Percentiles rank a stretch among this genome's conserved stretches.
These are phyloP conservation scores for Penaeus vannamei DNA, from an alignment of 1,140 invertebrate genomes.

Conservation along the genomic window DNA sequence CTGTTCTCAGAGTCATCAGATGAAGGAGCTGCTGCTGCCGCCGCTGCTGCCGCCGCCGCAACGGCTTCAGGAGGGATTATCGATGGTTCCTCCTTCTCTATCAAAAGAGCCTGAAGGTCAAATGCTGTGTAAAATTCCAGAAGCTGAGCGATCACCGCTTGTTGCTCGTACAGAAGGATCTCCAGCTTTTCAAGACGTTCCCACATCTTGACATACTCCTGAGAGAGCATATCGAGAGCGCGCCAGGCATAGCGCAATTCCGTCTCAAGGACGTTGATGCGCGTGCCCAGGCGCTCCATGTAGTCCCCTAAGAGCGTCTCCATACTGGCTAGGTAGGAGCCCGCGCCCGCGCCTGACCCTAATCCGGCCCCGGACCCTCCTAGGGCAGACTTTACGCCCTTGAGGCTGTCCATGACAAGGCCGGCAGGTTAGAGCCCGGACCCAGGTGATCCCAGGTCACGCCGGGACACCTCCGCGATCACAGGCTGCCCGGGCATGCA, in stretches of 20 bases:
- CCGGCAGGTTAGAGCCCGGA: constrained; percentile 47
- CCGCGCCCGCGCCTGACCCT: constrained; percentile 43
- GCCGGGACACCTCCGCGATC: constrained; percentile 39
- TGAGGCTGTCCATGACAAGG: constrained; percentile 57
- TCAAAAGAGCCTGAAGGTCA: constrained; percentile 64
- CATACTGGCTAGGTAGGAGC: constrained; percentile 66
- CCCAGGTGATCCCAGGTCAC: constrained; percentile 59
- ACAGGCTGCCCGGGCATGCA: constrained; percentile 48
- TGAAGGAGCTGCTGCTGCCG: constrained; percentile 31
- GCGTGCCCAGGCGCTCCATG: constrained; percentile 89
- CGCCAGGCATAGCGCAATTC: constrained; percentile 93
- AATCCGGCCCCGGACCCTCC: constrained; percentile 57
- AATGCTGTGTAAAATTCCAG: constrained; percentile 81
- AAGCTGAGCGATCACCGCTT: constrained; percentile 90
- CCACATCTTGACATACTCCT: constrained; percentile 96
- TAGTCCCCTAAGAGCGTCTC: constrained; percentile 81
- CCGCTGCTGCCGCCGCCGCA: constrained; percentile 2
- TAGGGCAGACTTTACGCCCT: constrained; percentile 63
- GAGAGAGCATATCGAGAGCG: constrained; percentile 88
- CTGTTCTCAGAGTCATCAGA: constrained; percentile 70
- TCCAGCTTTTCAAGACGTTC: constrained; percentile 92
- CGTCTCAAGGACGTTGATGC: constrained; percentile 88
- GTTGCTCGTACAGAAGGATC: constrained; percentile 88
- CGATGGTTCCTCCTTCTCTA: constrained; percentile 70
- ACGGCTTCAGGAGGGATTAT: constrained; percentile 21